phyloP scores from a whole-genome alignment of 1,140 invertebrate species.

The Aphelinus certus region DNA sequence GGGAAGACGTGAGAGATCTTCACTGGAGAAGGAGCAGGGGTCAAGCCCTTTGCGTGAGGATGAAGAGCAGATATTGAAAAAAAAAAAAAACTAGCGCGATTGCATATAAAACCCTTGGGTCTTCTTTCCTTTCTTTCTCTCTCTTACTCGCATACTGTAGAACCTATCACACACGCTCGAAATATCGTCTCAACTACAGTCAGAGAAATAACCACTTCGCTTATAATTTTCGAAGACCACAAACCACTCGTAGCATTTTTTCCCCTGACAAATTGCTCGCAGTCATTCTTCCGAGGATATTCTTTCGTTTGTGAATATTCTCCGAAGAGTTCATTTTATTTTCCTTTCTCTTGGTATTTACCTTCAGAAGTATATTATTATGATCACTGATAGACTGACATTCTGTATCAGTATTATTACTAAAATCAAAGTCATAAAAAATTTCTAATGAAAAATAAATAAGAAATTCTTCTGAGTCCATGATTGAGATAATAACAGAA shows the following conservation, averaged over 20 bases:
- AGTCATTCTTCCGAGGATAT: background rate
- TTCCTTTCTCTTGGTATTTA: too few relatives aligned
- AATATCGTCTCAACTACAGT: conserved; percentile 50
- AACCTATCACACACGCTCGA: conserved; percentile 45
- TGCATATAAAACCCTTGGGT: conserved; percentile 58
- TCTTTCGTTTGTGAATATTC: conserved; percentile 32
- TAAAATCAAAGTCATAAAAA: too few relatives aligned
- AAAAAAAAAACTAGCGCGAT: conserved; percentile 60
- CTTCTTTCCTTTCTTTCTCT: background rate
- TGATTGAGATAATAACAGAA: too few relatives aligned
- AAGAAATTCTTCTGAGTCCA: too few relatives aligned
- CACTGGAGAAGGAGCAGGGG: too few relatives aligned
- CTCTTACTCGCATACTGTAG: too few relatives aligned
- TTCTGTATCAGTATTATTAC: too few relatives aligned
- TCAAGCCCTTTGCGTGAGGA: too few relatives aligned
- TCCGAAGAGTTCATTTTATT: conserved; percentile 15
- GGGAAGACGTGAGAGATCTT: too few relatives aligned
- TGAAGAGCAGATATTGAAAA: conserved; percentile 46
- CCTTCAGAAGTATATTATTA: too few relatives aligned
- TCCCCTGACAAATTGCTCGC: conserved; percentile 22
- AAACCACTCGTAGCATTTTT: conserved; percentile 21
- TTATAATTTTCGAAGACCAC: conserved; percentile 45
- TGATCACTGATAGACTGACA: too few relatives aligned
- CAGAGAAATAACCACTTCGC: conserved; percentile 49
- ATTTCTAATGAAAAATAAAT: too few relatives aligned